These are phyloP conservation scores for Macrotis lagotis DNA, from an alignment of 2,113 vertebrate species.

Conservation along the genomic window DNA sequence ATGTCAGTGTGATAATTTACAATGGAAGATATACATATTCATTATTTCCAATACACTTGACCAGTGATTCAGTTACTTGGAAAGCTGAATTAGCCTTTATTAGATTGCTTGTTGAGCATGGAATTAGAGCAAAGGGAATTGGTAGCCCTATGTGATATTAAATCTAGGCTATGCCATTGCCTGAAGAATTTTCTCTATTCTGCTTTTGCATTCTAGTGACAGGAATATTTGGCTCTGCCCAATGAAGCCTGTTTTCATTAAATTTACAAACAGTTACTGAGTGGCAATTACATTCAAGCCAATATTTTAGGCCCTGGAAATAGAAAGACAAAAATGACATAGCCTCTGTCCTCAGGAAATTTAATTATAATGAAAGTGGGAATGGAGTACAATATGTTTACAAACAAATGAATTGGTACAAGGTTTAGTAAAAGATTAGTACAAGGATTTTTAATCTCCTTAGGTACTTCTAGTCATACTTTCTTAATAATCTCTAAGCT, in stretches of 20 bases:
- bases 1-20: neutral
- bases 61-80: neutral
- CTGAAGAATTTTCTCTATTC: neutral
- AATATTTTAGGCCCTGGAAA: neutral
- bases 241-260: neutral
- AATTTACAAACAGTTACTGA: neutral
- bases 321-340: neutral
- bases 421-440: neutral
- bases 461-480: neutral
- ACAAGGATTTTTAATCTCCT: neutral
- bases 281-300: neutral
- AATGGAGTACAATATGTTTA: neutral
- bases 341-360: neutral
- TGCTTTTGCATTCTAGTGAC: neutral
- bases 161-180: neutral
- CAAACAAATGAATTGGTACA: neutral
- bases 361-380: neutral
- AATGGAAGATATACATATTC: neutral
- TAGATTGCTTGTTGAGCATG: neutral
- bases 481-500: neutral
- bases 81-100: neutral
- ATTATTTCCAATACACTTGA: neutral
- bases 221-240: neutral
- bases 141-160: neutral
- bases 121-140: neutral